Evolutionary conservation across 2,888 invertebrate species (phyloP).

Genomic region (Cerceris rybyensis): DNA sequence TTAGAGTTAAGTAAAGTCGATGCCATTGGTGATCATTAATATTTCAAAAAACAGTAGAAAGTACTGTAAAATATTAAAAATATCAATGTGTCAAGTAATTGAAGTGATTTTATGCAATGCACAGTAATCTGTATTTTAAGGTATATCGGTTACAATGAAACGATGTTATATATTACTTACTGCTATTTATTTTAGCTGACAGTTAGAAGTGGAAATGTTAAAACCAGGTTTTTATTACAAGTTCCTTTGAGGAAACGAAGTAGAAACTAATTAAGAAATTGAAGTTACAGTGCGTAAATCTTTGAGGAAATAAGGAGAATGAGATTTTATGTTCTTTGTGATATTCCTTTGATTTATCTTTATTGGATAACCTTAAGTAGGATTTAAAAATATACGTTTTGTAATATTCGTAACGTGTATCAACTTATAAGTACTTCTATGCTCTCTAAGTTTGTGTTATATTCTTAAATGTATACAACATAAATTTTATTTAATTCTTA

Average conservation of each 20-base stretch:
- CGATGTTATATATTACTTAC: constrained; percentile 22
- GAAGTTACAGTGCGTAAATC: constrained; percentile 6
- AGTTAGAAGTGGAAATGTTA: constrained; percentile 28
- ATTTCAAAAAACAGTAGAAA: constrained; percentile 35
- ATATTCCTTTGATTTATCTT: too few species aligned
- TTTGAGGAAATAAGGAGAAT: neutral
- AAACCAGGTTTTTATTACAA: constrained; percentile 25
- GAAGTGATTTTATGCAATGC: constrained; percentile 28
- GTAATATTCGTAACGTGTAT: too few species aligned
- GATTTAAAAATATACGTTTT: too few species aligned
- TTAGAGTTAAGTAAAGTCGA: constrained; percentile 33
- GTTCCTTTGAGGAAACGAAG: neutral
- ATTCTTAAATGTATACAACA: too few species aligned
- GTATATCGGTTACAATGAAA: constrained; percentile 29
- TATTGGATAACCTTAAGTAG: too few species aligned
- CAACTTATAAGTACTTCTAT: too few species aligned
- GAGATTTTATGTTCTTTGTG: too few species aligned
- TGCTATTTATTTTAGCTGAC: constrained; percentile 50
- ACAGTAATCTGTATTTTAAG: constrained; percentile 18
- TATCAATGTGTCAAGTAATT: constrained; percentile 19
- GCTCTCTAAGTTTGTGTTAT: too few species aligned
- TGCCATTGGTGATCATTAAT: constrained; percentile 31
- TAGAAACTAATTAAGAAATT: constrained; percentile 21
- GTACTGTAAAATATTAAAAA: constrained; percentile 22
- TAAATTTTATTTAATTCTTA: too few species aligned